Evolutionary conservation across 2,797 vertebrate genomes (phyloP).

Genomic region (Poecilia velifera): DNA sequence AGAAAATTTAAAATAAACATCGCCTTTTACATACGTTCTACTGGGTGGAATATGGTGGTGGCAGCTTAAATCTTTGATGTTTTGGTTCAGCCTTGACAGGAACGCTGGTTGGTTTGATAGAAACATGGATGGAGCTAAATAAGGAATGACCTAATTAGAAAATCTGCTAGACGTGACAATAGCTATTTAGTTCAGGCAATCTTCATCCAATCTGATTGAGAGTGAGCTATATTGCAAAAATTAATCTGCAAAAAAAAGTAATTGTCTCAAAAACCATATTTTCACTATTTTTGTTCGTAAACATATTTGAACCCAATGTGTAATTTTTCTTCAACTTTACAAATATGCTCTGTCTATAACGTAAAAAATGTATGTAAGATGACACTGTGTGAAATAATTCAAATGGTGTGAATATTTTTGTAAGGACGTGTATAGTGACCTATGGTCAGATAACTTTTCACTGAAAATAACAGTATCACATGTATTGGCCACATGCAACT

Average conservation of each 20-base stretch:
- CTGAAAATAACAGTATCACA: conserved; percentile 16
- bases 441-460: neutral
- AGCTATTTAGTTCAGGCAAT: neutral
- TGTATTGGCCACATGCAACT: conserved; percentile 1
- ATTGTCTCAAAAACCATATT: neutral
- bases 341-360: neutral
- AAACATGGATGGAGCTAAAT: neutral
- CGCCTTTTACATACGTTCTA: neutral
- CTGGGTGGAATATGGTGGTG: neutral
- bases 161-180: neutral
- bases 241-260: neutral
- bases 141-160: neutral
- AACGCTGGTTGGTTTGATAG: neutral
- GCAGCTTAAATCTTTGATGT: neutral
- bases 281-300: neutral
- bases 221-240: neutral
- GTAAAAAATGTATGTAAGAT: neutral
- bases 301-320: neutral
- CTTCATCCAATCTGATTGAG: neutral
- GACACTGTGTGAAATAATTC: neutral
- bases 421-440: neutral
- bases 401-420: neutral
- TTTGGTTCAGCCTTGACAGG: neutral
- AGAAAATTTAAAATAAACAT: neutral
- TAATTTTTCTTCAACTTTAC: neutral